A percentile compares a stretch with the other conserved stretches of the same genome.
These are phyloP conservation scores for Chalcosyrphus nemorum DNA, from an alignment of 2,888 invertebrate species.

Conservation along the genomic window DNA sequence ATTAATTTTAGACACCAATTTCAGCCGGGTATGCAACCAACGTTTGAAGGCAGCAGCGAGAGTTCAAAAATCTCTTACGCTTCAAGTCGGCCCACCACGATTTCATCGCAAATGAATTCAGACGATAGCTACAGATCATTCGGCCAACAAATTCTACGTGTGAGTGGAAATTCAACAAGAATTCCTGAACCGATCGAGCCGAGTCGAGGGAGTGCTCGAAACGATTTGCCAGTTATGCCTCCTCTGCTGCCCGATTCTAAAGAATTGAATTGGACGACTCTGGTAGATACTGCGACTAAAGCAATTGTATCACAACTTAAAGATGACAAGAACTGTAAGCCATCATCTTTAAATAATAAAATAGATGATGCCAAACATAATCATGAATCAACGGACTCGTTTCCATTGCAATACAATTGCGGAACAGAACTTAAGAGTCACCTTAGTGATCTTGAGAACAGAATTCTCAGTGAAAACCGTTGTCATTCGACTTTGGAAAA, in stretches of 20 bases:
- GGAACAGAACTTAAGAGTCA: conserved; percentile 20
- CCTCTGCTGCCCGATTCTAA: conserved; percentile 86
- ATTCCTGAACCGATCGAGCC: conserved; percentile 4
- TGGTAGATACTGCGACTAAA: conserved; percentile 90
- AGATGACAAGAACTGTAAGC: conserved; percentile 46
- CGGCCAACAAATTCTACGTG: conserved; percentile 69
- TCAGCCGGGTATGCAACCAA: conserved; percentile 74
- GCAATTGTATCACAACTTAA: conserved; percentile 83
- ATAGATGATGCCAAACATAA: neutral
- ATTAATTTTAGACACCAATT: conserved; percentile 77
- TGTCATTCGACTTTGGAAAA: neutral
- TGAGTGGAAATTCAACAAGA: conserved; percentile 50
- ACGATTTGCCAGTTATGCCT: conserved; percentile 81
- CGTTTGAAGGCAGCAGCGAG: conserved; percentile 34
- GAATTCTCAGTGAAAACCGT: neutral
- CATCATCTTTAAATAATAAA: neutral
- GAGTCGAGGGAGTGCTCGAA: conserved; percentile 64
- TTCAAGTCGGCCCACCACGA: conserved; percentile 86
- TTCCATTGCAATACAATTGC: conserved; percentile 13
- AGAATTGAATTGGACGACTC: conserved; percentile 90
- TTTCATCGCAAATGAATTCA: conserved; percentile 82
- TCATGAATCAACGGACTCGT: conserved; percentile 2
- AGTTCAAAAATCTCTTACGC: conserved; percentile 84
- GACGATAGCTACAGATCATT: conserved; percentile 79
- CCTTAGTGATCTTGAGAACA: neutral